A percentile compares a stretch with the other conserved stretches of the same genome.
These are phyloP conservation scores for Electrona antarctica DNA, from an alignment of 2,113 vertebrate species.

Conservation along the genomic window DNA sequence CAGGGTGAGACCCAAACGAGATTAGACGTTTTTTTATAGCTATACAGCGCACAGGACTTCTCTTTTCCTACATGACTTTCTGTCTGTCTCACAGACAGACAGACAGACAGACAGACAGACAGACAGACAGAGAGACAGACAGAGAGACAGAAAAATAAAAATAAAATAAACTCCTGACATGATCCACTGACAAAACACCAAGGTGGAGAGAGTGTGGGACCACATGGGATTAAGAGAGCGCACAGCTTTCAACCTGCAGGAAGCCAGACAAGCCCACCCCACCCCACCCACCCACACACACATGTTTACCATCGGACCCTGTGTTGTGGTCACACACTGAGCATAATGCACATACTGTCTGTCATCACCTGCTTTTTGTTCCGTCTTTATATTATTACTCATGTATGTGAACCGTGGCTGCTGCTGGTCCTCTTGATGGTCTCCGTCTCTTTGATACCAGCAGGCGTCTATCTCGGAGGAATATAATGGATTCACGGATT, in stretches of 20 bases:
- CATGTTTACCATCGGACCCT: constrained; percentile 59
- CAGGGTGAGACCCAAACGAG: too few species aligned
- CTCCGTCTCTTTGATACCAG: constrained; percentile 44
- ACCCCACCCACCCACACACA: constrained; percentile 23
- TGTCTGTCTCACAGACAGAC: neutral
- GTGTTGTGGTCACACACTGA: constrained; percentile 62
- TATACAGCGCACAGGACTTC: too few species aligned
- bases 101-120: neutral
- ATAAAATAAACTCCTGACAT: too few species aligned
- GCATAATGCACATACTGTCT: constrained; percentile 51
- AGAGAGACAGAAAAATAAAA: neutral
- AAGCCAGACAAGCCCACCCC: neutral
- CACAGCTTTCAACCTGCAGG: too few species aligned
- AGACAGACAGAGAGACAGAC: neutral
- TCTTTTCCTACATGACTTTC: too few species aligned
- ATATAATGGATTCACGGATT: constrained; percentile 15
- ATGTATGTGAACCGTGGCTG: constrained; percentile 21
- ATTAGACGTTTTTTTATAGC: too few species aligned
- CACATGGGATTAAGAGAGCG: too few species aligned
- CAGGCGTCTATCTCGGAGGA: constrained; percentile 17
- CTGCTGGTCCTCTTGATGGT: constrained; percentile 27
- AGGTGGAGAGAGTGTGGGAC: neutral
- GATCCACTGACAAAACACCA: too few species aligned
- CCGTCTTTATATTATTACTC: constrained; percentile 26
- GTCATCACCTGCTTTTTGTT: constrained; percentile 44